Percentiles rank a stretch among this genome's conserved stretches.
phyloP scores from a whole-genome alignment of 1,140 invertebrate genomes.

The Sarcophaga peregrina region DNA sequence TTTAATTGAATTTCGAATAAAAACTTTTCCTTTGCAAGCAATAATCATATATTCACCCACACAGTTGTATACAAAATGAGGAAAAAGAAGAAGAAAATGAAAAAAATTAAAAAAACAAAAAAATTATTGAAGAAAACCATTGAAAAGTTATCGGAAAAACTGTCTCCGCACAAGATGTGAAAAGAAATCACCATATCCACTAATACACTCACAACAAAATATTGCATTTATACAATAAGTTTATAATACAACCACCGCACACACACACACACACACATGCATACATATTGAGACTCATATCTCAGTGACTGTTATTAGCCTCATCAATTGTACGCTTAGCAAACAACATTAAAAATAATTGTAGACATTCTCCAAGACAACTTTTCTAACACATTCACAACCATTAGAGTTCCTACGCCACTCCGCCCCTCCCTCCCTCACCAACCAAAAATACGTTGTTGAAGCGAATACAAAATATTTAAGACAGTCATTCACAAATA shows the following conservation, averaged over 20 bases:
- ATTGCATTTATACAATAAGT: constrained; percentile 50
- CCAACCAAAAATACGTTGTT: neutral
- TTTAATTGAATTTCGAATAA: constrained; percentile 48
- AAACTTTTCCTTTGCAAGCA: neutral
- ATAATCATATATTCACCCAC: neutral
- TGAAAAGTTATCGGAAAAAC: constrained; percentile 12
- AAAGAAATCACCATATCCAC: neutral
- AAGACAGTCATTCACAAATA: neutral
- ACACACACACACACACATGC: constrained; percentile 55
- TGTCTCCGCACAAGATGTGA: neutral
- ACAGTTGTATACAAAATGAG: constrained; percentile 8
- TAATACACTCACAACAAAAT: neutral
- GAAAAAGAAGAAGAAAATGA: neutral
- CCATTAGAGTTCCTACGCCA: too few species aligned
- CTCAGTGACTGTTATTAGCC: constrained; percentile 58
- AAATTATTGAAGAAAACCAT: constrained; percentile 17
- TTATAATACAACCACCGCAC: too few species aligned
- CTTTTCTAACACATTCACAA: constrained; percentile 24
- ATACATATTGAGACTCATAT: constrained; percentile 51
- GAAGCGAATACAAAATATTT: neutral
- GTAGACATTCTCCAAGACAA: constrained; percentile 48
- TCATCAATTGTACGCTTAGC: constrained; percentile 64
- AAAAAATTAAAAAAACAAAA: too few species aligned
- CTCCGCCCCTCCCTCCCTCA: neutral
- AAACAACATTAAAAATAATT: constrained; percentile 64